A percentile compares a stretch with the other conserved stretches of the same genome.
These are phyloP conservation scores for Listronotus oregonensis DNA, from an alignment of 1,140 invertebrate species.

Conservation along the genomic window DNA sequence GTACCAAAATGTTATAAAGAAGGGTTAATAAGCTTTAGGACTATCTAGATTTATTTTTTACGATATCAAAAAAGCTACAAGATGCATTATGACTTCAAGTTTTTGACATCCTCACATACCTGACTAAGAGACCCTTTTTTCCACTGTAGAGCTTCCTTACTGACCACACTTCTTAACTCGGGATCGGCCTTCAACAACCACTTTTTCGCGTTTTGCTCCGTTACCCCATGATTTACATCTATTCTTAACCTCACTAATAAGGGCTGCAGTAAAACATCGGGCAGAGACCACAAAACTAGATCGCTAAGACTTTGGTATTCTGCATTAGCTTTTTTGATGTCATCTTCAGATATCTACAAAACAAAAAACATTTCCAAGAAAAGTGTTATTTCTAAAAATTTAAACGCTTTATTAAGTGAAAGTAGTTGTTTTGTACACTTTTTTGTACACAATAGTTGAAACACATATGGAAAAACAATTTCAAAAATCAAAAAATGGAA, in stretches of 20 bases:
- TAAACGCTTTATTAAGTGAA: no score
- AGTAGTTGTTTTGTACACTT: no score
- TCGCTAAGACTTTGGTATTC: slow-evolving; percentile 75
- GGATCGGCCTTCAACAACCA: slow-evolving; percentile 77
- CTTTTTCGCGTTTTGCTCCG: slow-evolving; percentile 65
- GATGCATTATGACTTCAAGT: no score
- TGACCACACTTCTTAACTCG: slow-evolving; percentile 76
- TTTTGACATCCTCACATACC: no score
- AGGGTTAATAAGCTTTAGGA: no score
- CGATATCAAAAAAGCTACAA: no score
- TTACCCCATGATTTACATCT: slow-evolving; percentile 55
- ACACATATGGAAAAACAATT: no score
- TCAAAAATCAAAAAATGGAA: no score
- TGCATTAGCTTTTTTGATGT: slow-evolving; percentile 68
- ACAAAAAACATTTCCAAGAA: not conserved
- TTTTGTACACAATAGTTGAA: no score
- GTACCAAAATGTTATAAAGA: no score
- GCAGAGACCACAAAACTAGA: slow-evolving; percentile 76
- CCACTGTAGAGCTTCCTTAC: slow-evolving; percentile 86
- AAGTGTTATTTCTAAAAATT: no score
- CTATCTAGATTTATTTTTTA: no score
- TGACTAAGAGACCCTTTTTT: slow-evolving; percentile 68
- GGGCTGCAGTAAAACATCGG: slow-evolving; percentile 75
- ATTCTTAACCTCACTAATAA: slow-evolving; percentile 67
- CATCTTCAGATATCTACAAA: slow-evolving; percentile 66